Percentiles rank a stretch among this genome's conserved stretches.
Evolutionary conservation across 2,797 vertebrate genomes (phyloP).

Genomic region (Gymnothorax javanicus): DNA sequence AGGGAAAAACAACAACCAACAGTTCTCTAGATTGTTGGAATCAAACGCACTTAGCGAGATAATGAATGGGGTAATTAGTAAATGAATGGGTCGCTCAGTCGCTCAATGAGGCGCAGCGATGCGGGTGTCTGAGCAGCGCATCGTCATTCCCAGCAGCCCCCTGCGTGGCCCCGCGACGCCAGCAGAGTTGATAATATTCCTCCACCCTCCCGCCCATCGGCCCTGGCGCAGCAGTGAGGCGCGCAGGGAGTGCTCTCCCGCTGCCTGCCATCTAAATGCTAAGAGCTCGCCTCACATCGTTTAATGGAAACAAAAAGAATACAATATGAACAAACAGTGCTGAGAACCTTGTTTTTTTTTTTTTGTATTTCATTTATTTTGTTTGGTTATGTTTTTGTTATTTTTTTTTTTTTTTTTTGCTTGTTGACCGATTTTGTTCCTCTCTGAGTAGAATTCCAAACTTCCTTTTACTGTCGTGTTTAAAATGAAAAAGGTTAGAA

Average conservation of each 20-base stretch:
- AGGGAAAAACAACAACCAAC: constrained; percentile 19
- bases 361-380: no score
- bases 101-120: constrained; percentile 51
- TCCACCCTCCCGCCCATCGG: neutral
- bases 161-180: neutral
- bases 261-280: constrained; percentile 83
- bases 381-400: no score
- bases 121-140: constrained; percentile 12
- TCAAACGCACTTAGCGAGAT: constrained; percentile 54
- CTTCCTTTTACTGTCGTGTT: neutral
- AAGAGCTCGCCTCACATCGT: constrained; percentile 76
- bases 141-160: constrained; percentile 17
- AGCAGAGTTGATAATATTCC: neutral
- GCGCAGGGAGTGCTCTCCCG: neutral
- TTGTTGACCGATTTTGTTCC: neutral
- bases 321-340: constrained; percentile 37
- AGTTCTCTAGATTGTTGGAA: constrained; percentile 30
- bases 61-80: constrained; percentile 72
- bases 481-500: neutral
- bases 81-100: constrained; percentile 72
- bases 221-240: constrained; percentile 17
- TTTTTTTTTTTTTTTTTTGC: no score
- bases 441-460: neutral
- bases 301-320: constrained; percentile 75
- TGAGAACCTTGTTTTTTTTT: neutral